Base-by-base conservation (phyloP, 2,113 vertebrate genomes). In the Chamaea fasciata region DNA sequence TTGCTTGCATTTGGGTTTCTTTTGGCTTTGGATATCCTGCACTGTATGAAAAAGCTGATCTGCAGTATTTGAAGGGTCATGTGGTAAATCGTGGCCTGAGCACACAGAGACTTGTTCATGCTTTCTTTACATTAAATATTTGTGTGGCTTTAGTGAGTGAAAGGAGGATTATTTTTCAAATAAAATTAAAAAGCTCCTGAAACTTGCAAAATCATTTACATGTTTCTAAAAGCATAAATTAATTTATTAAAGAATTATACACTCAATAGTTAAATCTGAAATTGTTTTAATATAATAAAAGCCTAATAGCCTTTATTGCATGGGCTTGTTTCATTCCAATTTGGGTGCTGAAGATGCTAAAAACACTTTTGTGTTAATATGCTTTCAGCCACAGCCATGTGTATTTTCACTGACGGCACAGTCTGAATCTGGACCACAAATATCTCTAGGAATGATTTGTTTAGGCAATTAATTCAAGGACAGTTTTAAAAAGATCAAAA, bases 361-460 rank as follows among this genome's bases (percentile, higher is more conserved):
- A 74, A 46, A 0, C 11, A 17, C 9, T 89, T 83, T 37, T 42
- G 35, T 47, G 23, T 78, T 28, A 78, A 9, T 57, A 20, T 9
- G 17, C 50, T 52, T 67, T 42, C 27, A 70, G 42, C 11, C 23
- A 26, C 1, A 3, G 37, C 46, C n/a, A 73, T 0, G 0, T 35
- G 20, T 8, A 3, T 44, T 77, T 83, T 74, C 22, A 56, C 28
- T 69, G 41, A 70, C 59, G 88, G 3, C 5, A 23, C 16, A 31
- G 15, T 37, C 68, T 69, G 28, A 83, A 49, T 49, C 53, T 41
- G 35, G 14, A 62, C 18, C 20, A 62, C 30, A 39, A 62, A 46
- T 73, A 35, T 46, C 11, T 6, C 47, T 15, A 42, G 33, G n/a
- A 82, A 53, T 79, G 1, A 24, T 53, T 71, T 52, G 5, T 69